These are phyloP conservation scores for Coluber constrictor DNA, from an alignment of 2,797 vertebrate genomes.

Conservation along the genomic window DNA sequence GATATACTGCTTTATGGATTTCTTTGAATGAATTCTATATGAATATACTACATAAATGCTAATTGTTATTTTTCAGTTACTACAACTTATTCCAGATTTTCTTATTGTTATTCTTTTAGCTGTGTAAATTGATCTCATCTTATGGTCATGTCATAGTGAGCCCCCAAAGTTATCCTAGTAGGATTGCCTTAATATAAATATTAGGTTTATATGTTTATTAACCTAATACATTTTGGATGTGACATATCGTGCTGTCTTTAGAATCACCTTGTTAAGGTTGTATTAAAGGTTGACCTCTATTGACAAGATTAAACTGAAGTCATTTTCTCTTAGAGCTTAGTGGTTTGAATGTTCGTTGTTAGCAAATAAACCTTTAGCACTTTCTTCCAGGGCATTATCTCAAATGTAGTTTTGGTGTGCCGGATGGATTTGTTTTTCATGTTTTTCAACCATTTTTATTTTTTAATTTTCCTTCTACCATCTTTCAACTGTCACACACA, in stretches of 20 bases:
- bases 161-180: background rate
- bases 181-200: constrained; percentile 31
- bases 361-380: constrained; percentile 55
- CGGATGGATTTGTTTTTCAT: constrained; percentile 42
- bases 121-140: background rate
- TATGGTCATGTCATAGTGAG: background rate
- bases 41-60: background rate
- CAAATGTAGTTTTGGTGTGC: constrained; percentile 46
- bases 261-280: constrained; percentile 48
- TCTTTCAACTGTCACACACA: constrained; percentile 48
- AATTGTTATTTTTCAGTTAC: background rate
- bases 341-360: constrained; percentile 50
- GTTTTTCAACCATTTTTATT: constrained; percentile 54
- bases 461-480: constrained; percentile 53
- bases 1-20: background rate
- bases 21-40: background rate
- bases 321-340: constrained; percentile 45
- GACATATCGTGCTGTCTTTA: background rate
- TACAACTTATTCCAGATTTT: background rate
- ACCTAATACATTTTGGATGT: constrained; percentile 35
- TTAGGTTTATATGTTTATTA: constrained; percentile 44
- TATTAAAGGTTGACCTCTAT: constrained; percentile 49
- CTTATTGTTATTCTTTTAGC: background rate
- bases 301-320: constrained; percentile 63
- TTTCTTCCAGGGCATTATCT: constrained; percentile 56